These are phyloP conservation scores for Limenitis camilla DNA, from an alignment of 2,888 invertebrate genomes.

Conservation along the genomic window DNA sequence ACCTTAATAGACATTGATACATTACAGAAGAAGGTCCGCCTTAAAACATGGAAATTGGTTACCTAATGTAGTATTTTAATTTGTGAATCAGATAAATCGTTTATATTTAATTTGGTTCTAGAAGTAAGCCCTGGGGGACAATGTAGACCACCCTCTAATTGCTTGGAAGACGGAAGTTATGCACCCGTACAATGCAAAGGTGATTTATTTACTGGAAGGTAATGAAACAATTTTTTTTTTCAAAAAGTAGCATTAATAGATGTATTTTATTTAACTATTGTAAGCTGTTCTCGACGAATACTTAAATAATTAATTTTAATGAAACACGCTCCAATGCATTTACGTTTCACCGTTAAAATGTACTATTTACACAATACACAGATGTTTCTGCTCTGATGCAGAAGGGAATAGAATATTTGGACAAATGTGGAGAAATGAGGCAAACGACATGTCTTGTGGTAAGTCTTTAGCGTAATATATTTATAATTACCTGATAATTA, in stretches of 20 bases:
- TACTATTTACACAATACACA: conserved; percentile 36
- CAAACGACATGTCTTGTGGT: conserved; percentile 80
- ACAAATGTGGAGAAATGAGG: conserved; percentile 74
- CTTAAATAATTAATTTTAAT: conserved; percentile 2
- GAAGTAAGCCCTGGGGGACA: conserved; percentile 5
- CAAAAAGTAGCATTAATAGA: not conserved
- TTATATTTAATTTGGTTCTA: not conserved
- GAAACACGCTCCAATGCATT: conserved; percentile 10
- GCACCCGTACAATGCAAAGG: conserved; percentile 80
- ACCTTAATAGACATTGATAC: too few relatives aligned
- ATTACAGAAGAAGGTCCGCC: too few relatives aligned
- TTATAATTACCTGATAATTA: conserved; percentile 8
- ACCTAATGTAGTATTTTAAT: too few relatives aligned
- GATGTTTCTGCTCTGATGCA: conserved; percentile 79
- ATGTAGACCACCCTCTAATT: conserved; percentile 41
- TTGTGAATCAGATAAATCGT: not conserved
- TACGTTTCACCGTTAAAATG: conserved; percentile 20
- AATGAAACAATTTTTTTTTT: conserved; percentile 20
- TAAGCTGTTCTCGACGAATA: too few relatives aligned
- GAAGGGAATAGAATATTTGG: conserved; percentile 78
- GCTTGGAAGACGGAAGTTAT: conserved; percentile 74
- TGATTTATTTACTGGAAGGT: conserved; percentile 76
- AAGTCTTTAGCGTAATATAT: conserved; percentile 31
- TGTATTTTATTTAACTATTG: too few relatives aligned
- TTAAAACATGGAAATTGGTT: not conserved